Evolutionary conservation across 2,113 vertebrate species (phyloP).

Genomic region (Embiotoca jacksoni): DNA sequence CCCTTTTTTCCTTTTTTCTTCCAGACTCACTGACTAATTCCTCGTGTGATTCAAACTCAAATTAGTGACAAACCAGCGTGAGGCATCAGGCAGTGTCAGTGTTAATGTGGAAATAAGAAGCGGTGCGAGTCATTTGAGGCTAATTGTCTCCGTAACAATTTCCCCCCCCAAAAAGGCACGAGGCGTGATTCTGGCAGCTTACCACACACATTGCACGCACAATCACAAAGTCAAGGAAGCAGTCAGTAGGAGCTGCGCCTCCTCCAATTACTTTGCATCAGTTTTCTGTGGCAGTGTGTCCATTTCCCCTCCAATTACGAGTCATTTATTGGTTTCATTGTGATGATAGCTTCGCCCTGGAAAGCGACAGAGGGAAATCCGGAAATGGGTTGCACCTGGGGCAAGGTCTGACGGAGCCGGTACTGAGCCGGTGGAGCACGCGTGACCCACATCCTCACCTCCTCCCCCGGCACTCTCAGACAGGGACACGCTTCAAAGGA

Average conservation of each 20-base stretch:
- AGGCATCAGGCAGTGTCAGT: constrained; percentile 6
- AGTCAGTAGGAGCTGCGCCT: constrained; percentile 35
- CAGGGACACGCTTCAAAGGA: neutral
- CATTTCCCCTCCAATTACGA: constrained; percentile 66
- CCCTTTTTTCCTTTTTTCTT: neutral
- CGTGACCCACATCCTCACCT: neutral
- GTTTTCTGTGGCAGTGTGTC: constrained; percentile 15
- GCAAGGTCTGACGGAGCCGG: neutral
- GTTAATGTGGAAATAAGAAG: constrained; percentile 12
- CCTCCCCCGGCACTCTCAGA: neutral
- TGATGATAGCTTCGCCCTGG: constrained; percentile 19
- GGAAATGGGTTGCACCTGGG: constrained; percentile 63
- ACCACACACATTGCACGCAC: neutral
- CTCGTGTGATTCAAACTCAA: constrained; percentile 15
- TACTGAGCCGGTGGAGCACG: neutral
- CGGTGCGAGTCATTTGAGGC: constrained; percentile 25
- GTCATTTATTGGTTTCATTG: constrained; percentile 40
- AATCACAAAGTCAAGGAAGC: constrained; percentile 8
- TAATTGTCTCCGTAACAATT: constrained; percentile 47
- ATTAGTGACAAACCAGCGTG: constrained; percentile 32
- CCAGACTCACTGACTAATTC: constrained; percentile 22
- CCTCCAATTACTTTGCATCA: constrained; percentile 38
- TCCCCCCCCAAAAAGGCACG: neutral
- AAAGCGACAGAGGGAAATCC: constrained; percentile 46
- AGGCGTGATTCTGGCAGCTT: constrained; percentile 21